Percentiles rank a stretch among this genome's conserved stretches.
phyloP scores from a whole-genome alignment of 1,140 invertebrate species.

The Zaprionus kolodkinae region DNA sequence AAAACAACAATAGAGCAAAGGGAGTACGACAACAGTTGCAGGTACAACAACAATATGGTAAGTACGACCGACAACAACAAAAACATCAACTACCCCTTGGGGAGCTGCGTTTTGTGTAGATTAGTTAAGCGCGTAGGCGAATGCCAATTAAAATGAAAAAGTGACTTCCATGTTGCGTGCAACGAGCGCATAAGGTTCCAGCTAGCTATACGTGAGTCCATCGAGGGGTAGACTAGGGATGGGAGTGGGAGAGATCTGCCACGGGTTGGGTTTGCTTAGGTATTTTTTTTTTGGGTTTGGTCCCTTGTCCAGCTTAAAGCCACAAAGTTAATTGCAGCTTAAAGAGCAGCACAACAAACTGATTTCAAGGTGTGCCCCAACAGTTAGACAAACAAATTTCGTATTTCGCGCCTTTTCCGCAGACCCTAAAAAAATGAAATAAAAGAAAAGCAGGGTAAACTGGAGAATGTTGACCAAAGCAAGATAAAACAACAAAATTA shows the following conservation, averaged over 20 bases:
- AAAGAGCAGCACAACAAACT: slow-evolving; percentile 68
- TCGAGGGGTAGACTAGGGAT: background rate
- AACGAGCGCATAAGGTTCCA: slow-evolving; percentile 55
- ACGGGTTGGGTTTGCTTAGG: background rate
- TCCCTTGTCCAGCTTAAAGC: slow-evolving; percentile 56
- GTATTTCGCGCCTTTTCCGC: slow-evolving; percentile 71
- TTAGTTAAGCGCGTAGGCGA: slow-evolving; percentile 75
- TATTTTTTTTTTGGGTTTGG: slow-evolving; percentile 25
- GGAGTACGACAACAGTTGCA: slow-evolving; percentile 21
- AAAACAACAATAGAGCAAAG: slow-evolving; percentile 51
- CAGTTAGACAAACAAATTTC: slow-evolving; percentile 72
- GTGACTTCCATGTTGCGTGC: slow-evolving; percentile 65
- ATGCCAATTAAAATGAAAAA: slow-evolving; percentile 79
- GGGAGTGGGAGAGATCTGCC: background rate
- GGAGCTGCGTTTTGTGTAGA: slow-evolving; percentile 78
- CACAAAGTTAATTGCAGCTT: slow-evolving; percentile 77
- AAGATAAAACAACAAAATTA: slow-evolving; percentile 5
- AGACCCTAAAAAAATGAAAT: too few relatives aligned
- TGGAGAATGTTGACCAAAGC: slow-evolving; percentile 59
- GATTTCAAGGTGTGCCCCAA: slow-evolving; percentile 67
- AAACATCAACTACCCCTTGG: slow-evolving; percentile 52
- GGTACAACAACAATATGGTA: slow-evolving; percentile 20
- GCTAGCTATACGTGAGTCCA: slow-evolving; percentile 11
- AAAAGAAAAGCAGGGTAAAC: background rate
- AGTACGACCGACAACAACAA: slow-evolving; percentile 31